Evolutionary conservation across 2,888 invertebrate genomes (phyloP), one percentile per base, ranked within the genome.

Genomic region (Seira musarum): DNA sequence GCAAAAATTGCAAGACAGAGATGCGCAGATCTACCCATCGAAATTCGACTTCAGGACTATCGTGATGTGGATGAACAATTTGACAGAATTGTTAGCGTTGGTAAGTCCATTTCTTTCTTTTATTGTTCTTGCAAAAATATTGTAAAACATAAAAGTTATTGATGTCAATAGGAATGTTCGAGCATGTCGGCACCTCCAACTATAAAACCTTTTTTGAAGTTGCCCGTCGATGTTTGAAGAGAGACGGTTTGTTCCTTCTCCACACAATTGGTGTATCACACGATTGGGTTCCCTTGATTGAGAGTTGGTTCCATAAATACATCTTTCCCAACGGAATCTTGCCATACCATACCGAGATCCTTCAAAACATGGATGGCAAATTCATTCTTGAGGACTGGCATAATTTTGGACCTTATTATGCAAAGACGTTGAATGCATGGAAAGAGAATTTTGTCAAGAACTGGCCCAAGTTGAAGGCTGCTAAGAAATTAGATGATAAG

Each of bases 301-400:
- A 85, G 8, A 80, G 82, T 5, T 85, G 76, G 75, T 84, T 83
- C 63, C 78, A 85, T 30, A 40, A 13, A 5, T 83, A 83, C 72
- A 83, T 83, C n/a, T 83, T 83, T 46, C 82, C 83, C 2, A 83
- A 82, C 66, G 80, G 57, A 3, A 74, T 78, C n/a, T 71, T 83
- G 10, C 86, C 86, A 2, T 82, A 82, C 24, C 69, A 82, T 66
- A 67, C 81, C 25, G 78, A 84, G 15, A 84, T 86, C 25, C 67
- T 80, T 0, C 65, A 82, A 25, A 40, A 71, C 25, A 73, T 76
- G n/a, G 81, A 85, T 21, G 69, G 66, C 10, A 49, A 65, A n/a
- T 86, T 84, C 64, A 71, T 83, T 22, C 40, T 86, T n/a, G 85
- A 86, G 40, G 85, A 85, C 60, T 85, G 85, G 84, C 84, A 86